phyloP scores from a whole-genome alignment of 2,113 vertebrate species.

The Bettongia penicillata region DNA sequence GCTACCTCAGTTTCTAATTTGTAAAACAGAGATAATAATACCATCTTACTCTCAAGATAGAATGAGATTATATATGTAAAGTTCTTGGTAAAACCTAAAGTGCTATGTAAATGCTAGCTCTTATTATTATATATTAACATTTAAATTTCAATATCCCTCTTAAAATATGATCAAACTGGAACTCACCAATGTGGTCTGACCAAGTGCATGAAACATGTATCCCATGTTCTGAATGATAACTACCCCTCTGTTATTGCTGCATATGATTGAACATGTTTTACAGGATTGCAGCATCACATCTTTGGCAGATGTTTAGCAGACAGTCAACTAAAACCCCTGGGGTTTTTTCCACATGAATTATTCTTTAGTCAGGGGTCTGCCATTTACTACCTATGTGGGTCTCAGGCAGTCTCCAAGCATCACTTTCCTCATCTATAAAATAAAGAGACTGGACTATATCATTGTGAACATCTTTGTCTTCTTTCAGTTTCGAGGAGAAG shows the following conservation, averaged over 20 bases:
- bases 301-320: background rate
- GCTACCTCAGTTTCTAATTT: background rate
- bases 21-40: background rate
- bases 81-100: background rate
- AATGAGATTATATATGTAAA: background rate
- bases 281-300: background rate
- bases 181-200: background rate
- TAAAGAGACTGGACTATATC: background rate
- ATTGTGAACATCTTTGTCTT: background rate
- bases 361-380: background rate
- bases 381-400: background rate
- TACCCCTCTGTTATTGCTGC: background rate
- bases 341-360: background rate
- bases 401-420: background rate
- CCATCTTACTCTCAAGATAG: background rate
- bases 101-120: background rate
- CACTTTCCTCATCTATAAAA: background rate
- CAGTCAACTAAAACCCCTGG: background rate
- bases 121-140: background rate
- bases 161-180: background rate
- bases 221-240: background rate
- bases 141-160: background rate
- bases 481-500: background rate
- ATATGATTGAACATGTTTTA: background rate
- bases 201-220: background rate